Conservation (phyloP, 2,797 vertebrate genomes). For the Leuciscus waleckii region DNA sequence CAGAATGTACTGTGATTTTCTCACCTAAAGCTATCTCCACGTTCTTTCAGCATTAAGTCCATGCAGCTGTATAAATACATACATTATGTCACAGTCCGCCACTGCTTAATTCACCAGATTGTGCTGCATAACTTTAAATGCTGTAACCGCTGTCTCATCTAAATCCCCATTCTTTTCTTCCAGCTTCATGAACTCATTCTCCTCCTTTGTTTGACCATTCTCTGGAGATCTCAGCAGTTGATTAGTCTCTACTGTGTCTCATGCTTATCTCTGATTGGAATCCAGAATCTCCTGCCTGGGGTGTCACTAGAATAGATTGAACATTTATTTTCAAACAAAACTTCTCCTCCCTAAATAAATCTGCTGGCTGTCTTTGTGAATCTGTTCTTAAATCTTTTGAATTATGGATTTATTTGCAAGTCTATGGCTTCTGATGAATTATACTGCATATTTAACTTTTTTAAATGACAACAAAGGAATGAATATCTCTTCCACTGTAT, state of each 20-base stretch:
- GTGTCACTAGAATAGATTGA: constrained; percentile 15
- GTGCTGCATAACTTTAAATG: constrained; percentile 27
- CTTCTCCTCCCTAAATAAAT: constrained; percentile 1
- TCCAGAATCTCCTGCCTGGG: constrained; percentile 24
- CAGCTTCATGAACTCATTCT: constrained; percentile 10
- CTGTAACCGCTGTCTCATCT: not conserved
- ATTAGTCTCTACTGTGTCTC: constrained; percentile 37
- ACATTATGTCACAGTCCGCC: constrained; percentile 14
- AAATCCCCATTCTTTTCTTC: constrained; percentile 38
- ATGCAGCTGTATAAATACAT: constrained; percentile 26
- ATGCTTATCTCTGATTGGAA: constrained; percentile 42
- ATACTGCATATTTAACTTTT: not conserved
- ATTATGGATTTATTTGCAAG: not conserved
- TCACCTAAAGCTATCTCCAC: not conserved
- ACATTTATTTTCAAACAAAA: constrained; percentile 27
- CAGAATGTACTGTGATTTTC: constrained; percentile 4
- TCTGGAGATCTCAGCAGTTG: constrained; percentile 33
- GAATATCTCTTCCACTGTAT: not conserved
- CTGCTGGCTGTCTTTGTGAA: not conserved
- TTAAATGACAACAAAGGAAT: constrained; percentile 4
- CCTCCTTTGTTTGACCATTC: constrained; percentile 13
- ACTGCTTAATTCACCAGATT: constrained; percentile 30
- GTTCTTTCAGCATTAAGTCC: not conserved
- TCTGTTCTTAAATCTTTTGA: not conserved
- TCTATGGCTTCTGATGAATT: not conserved